Base-by-base conservation (phyloP, 2,888 invertebrate species). In the Timandra comae region DNA sequence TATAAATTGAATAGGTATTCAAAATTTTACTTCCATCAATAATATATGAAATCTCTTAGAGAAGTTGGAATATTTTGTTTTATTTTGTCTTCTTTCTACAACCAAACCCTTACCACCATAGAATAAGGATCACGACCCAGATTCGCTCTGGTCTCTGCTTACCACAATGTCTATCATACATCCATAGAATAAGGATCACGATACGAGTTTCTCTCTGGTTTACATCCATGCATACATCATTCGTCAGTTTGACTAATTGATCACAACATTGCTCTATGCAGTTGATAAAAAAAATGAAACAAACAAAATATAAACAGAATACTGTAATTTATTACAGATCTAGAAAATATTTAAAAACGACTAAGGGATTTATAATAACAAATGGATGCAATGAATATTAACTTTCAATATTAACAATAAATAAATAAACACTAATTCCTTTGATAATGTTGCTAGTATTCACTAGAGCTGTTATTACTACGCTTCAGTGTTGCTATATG, bases 251-350 rank as follows among this genome's bases (percentile, higher is more conserved):
- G n/a, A n/a, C n/a, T n/a, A n/a, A n/a, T n/a, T n/a, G n/a, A n/a
- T n/a, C n/a, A n/a, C n/a, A n/a, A n/a, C n/a, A n/a, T n/a, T n/a
- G n/a, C n/a, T n/a, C n/a, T n/a, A n/a, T n/a, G n/a, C n/a, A n/a
- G n/a, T n/a, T n/a, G n/a, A n/a, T n/a, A n/a, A n/a, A n/a, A n/a
- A n/a, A n/a, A n/a, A n/a, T n/a, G 19, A 59, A 64, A 45, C 55
- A 50, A 52, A 57, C 45, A 42, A 38, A 36, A 43, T 41, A 28
- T 35, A 29, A 54, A 73, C 71, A 76, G 71, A 82, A 82, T 82
- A 84, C 84, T 84, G 82, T 72, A 82, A 84, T 82, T 81, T 81
- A 76, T 79, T 82, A 78, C 75, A 76, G 73, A 75, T 75, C 79
- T 81, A 79, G 46, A 54, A 53, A 57, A 62, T 63, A 63, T 56